Percentiles rank a stretch among this genome's conserved stretches.
These are phyloP conservation scores for Dendrocopos noguchii DNA, from an alignment of 2,113 vertebrate genomes.

Conservation along the genomic window DNA sequence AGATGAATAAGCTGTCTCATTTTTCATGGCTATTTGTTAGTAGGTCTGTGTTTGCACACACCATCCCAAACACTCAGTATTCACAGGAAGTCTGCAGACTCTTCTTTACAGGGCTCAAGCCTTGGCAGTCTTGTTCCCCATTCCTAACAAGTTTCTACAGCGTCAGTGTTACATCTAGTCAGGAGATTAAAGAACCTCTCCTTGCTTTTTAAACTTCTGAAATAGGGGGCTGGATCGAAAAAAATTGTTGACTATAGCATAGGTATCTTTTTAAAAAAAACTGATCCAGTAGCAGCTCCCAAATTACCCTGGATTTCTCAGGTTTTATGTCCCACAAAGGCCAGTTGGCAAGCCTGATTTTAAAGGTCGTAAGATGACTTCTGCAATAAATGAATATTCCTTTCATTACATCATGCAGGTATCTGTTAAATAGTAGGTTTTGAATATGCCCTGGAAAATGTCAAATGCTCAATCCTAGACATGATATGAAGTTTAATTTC, in stretches of 20 bases:
- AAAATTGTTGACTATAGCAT: neutral
- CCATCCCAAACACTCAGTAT: neutral
- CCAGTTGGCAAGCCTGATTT: neutral
- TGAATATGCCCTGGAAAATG: neutral
- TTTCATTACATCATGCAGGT: neutral
- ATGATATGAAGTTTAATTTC: neutral
- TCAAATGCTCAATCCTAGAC: neutral
- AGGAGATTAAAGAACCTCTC: neutral
- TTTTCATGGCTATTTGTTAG: neutral
- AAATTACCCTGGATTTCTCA: neutral
- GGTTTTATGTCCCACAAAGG: neutral
- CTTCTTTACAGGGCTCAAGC: neutral
- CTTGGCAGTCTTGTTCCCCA: neutral
- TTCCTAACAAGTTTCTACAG: neutral
- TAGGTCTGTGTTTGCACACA: neutral
- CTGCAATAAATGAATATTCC: neutral
- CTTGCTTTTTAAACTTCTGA: neutral
- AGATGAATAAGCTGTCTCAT: neutral
- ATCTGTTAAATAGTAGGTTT: neutral
- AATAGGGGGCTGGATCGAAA: neutral
- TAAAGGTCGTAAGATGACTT: neutral
- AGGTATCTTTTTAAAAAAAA: neutral
- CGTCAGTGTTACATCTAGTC: neutral
- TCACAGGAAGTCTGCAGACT: neutral
- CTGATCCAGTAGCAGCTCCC: neutral